Evolutionary conservation across 2,113 vertebrate genomes (phyloP).

Genomic region (Ranitomeya variabilis): DNA sequence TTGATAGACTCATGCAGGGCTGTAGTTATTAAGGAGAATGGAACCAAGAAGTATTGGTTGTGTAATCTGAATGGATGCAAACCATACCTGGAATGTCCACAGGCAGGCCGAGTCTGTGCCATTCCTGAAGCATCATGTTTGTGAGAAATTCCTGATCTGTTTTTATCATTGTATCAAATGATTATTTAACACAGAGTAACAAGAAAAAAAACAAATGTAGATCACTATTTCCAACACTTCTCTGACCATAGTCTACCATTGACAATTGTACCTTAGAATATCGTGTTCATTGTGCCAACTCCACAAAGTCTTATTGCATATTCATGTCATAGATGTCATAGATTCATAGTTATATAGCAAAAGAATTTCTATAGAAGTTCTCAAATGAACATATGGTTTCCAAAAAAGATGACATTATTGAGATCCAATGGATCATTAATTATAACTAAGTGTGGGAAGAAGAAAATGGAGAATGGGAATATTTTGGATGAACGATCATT

Average conservation of each 20-base stretch:
- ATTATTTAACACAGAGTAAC: neutral
- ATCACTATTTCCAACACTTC: neutral
- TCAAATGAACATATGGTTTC: neutral
- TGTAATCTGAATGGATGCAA: conserved; percentile 15
- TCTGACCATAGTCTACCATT: neutral
- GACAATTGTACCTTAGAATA: neutral
- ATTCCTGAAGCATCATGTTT: neutral
- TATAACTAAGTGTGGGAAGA: neutral
- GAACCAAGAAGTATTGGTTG: neutral
- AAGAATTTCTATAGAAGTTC: neutral
- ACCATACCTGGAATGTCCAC: neutral
- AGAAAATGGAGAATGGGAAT: neutral
- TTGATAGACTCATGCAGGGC: neutral
- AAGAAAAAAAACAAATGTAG: neutral
- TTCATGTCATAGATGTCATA: neutral
- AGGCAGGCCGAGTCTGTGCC: neutral
- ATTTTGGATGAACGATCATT: neutral
- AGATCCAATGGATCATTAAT: neutral
- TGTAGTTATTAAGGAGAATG: neutral
- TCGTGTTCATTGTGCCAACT: neutral
- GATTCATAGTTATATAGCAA: neutral
- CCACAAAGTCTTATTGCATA: neutral
- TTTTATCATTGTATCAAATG: neutral
- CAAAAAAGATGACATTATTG: neutral
- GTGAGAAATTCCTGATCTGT: neutral